A percentile compares a stretch with the other conserved stretches of the same genome.
phyloP scores from a whole-genome alignment of 30 jellyfish, hydroid and myxozoan species.

The Cassiopea xamachana region DNA sequence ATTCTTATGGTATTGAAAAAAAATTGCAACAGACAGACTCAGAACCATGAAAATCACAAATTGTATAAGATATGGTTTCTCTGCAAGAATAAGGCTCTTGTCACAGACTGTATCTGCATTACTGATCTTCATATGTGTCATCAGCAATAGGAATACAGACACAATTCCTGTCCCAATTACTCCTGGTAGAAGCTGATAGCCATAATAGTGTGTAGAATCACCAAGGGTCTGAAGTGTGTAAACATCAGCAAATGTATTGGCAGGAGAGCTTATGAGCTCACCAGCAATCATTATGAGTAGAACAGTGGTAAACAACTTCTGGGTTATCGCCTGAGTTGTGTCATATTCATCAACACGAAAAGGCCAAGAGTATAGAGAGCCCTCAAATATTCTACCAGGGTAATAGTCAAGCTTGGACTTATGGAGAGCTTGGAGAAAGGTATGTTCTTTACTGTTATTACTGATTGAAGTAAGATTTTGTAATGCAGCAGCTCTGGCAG shows the following conservation, averaged over 20 bases:
- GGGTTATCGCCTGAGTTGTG: conserved; percentile 62
- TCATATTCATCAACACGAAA: conserved; percentile 59
- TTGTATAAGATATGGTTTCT: conserved; percentile 71
- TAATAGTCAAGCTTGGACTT: conserved; percentile 39
- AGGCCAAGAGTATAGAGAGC: conserved; percentile 87
- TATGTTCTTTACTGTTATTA: conserved; percentile 12
- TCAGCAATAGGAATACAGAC: conserved; percentile 31
- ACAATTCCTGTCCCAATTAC: conserved; percentile 76
- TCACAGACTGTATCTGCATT: conserved; percentile 54
- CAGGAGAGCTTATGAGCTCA: conserved; percentile 92
- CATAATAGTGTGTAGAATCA: conserved; percentile 43
- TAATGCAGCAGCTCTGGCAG: conserved; percentile 43
- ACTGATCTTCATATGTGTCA: conserved; percentile 32
- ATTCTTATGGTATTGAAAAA: conserved; percentile 58
- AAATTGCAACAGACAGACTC: conserved; percentile 56
- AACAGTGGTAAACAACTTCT: conserved; percentile 43
- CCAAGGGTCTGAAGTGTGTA: conserved; percentile 83
- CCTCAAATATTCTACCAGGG: conserved; percentile 75
- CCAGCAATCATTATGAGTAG: conserved; percentile 74
- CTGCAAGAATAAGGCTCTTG: conserved; percentile 64
- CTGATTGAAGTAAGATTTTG: conserved; percentile 33
- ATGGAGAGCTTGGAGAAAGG: conserved; percentile 1
- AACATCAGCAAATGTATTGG: conserved; percentile 88
- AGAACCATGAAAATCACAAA: conserved; percentile 67
- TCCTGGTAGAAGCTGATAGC: conserved; percentile 87